phyloP scores from a whole-genome alignment of 2,888 invertebrate species.

The Microchrysa polita region DNA sequence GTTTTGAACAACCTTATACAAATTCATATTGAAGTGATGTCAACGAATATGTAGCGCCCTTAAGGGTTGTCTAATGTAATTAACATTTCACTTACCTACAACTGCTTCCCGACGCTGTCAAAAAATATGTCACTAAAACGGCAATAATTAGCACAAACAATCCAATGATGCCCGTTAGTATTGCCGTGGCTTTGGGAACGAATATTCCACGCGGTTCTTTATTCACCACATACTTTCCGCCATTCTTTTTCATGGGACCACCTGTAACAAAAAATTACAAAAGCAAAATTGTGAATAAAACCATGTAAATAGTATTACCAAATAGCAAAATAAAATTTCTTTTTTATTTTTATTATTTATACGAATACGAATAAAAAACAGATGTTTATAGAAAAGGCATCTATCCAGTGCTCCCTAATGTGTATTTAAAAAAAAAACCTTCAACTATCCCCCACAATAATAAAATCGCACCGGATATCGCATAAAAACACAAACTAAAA shows the following conservation, averaged over 20 bases:
- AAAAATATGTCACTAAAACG: constrained; percentile 61
- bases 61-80: no score
- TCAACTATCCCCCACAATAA: no score
- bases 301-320: no score
- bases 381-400: constrained; percentile 31
- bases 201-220: constrained; percentile 62
- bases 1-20: no score
- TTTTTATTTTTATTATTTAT: background rate
- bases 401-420: no score
- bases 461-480: no score
- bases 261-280: constrained; percentile 54
- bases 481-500: no score
- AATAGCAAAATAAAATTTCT: constrained; percentile 8
- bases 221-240: constrained; percentile 64
- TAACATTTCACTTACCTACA: constrained; percentile 56
- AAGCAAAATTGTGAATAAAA: background rate
- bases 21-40: no score
- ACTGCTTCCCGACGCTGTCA: constrained; percentile 55
- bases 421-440: no score
- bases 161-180: constrained; percentile 57
- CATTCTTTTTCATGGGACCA: constrained; percentile 65
- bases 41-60: no score
- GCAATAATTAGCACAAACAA: constrained; percentile 59
- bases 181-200: constrained; percentile 59
- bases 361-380: no score